Evolutionary conservation across 1,140 invertebrate species (phyloP), one percentile per base, ranked within the genome.

Genomic region (Aphidius ervi): DNA sequence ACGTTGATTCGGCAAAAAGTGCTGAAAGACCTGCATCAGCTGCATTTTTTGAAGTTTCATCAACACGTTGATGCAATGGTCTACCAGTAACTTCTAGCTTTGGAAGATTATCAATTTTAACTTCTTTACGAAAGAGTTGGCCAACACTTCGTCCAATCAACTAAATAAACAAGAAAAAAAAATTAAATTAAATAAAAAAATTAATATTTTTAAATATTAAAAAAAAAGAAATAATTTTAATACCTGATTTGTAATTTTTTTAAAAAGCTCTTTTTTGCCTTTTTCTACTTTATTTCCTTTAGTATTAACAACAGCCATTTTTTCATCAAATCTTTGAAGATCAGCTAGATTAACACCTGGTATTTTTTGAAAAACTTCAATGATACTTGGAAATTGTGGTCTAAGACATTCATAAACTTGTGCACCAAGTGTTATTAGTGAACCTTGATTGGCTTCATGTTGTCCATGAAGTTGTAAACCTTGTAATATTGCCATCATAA

Each of bases 251-350:
- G 93, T 92, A 47, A 96, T 85, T 78, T 93, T 94, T 74, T 91
- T 94, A 74, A 95, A 95, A 9, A 92, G 80, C 72, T 95, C 93
- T 68, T 93, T 93, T 74, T 94, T 94, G 62, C 88, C 88, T 70
- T 94, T 94, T 68, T 95, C 93, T 9, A 90, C 85, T 74, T 91
- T 91, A 67, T 87, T 86, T 23, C 88, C 88, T 68, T 87, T 88
- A 57, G 84, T 84, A 9, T 84, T 84, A 41, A 82, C 79, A 5
- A 86, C 83, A 8, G 88, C 75, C 70, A 94, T 86, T 73, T 91
- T 91, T 65, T 94, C 92, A 74, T 95, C 92, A 61, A 95, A 87
- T 59, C 89, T 86, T 63, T 90, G 88, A 48, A 92, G 73, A 74
- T 93, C 91, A 2, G 87, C 84, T 23, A 84, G 84, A 81, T 87